phyloP scores from a whole-genome alignment of 2,797 vertebrate species.

The Sphenopsis melanotis region DNA sequence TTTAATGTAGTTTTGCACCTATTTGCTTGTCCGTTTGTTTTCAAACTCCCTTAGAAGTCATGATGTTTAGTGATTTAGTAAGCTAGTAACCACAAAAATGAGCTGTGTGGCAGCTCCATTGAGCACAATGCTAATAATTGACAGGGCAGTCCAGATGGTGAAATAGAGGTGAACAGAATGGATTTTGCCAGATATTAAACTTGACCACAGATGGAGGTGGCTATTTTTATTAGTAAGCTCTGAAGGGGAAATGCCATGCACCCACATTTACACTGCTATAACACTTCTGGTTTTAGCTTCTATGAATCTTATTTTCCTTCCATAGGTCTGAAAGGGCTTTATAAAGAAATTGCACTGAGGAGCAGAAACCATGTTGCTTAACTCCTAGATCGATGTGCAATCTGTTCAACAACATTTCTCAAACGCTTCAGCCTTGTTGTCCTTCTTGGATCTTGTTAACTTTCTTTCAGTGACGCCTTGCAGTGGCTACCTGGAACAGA shows the following conservation, averaged over 20 bases:
- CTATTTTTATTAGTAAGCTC: conserved; percentile 40
- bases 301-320: not conserved
- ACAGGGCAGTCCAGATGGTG: conserved; percentile 8
- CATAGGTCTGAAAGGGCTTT: conserved; percentile 17
- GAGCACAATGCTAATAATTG: conserved; percentile 52
- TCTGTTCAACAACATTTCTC: not conserved
- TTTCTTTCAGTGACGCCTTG: not conserved
- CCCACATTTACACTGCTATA: conserved; percentile 7
- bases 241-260: conserved; percentile 27
- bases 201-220: conserved; percentile 27
- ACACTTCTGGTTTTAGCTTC: conserved; percentile 22
- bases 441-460: not conserved
- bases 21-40: conserved; percentile 19
- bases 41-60: conserved; percentile 20
- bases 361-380: not conserved
- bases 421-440: not conserved
- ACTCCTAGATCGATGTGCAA: not conserved
- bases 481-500: not conserved
- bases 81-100: conserved; percentile 43
- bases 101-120: conserved; percentile 40
- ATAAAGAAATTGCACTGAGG: not conserved
- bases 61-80: conserved; percentile 52
- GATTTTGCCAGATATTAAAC: conserved; percentile 55
- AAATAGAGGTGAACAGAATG: conserved; percentile 50
- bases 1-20: conserved; percentile 13